A percentile compares a stretch with the other conserved stretches of the same genome.
Evolutionary conservation across 2,888 invertebrate species (phyloP).

Genomic region (Ramazzottius varieornatus): DNA sequence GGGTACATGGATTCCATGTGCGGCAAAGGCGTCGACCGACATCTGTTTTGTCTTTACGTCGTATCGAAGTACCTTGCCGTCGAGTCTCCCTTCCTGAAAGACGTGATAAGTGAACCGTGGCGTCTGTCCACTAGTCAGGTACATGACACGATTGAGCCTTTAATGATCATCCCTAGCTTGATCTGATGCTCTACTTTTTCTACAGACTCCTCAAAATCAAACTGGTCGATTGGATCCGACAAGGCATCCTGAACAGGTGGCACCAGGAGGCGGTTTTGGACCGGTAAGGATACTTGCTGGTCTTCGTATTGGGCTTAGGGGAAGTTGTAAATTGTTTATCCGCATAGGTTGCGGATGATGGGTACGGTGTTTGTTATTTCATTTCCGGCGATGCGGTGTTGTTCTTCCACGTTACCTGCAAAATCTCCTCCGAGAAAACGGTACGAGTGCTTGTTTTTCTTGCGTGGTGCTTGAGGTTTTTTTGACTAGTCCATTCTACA

Average conservation of each 20-base stretch:
- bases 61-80: conserved; percentile 88
- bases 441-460: no score
- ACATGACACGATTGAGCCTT: conserved; percentile 3
- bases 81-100: conserved; percentile 74
- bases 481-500: no score
- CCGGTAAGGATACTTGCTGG: conserved; percentile 38
- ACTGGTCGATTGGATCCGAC: conserved; percentile 59
- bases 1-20: conserved; percentile 92
- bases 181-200: no score
- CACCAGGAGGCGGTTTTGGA: conserved; percentile 90
- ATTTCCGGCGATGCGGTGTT: conserved; percentile 81
- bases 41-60: conserved; percentile 88
- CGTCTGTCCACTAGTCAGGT: conserved; percentile 54
- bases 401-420: conserved; percentile 94
- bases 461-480: no score
- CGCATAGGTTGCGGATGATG: conserved; percentile 66
- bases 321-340: not conserved
- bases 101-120: conserved; percentile 94
- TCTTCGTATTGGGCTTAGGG: not conserved
- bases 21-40: conserved; percentile 84
- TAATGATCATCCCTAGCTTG: no score
- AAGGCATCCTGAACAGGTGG: conserved; percentile 68
- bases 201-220: conserved; percentile 86
- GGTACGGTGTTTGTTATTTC: conserved; percentile 94
- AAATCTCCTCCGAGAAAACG: conserved; percentile 60